These are phyloP conservation scores for Petrocephalus schoutedeni DNA, from an alignment of 2,797 vertebrate genomes.

Conservation along the genomic window DNA sequence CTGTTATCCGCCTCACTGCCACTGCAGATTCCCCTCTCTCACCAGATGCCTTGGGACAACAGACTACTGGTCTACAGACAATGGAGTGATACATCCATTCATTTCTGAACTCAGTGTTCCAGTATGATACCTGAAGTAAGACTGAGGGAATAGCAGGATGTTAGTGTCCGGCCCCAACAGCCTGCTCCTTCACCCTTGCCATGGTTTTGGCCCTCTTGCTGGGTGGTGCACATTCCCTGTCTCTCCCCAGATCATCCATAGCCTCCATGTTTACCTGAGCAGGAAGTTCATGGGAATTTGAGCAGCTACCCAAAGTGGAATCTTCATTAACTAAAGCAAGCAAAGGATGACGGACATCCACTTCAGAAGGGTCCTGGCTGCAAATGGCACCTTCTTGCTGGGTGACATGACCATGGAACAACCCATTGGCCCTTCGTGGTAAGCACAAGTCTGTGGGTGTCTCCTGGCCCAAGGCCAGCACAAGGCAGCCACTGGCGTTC, in stretches of 20 bases:
- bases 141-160: not conserved
- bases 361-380: not conserved
- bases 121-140: not conserved
- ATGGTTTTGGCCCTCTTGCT: not conserved
- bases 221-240: not conserved
- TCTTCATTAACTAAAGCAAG: not conserved
- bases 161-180: not conserved
- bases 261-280: not conserved
- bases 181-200: not conserved
- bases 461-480: conserved; percentile 49
- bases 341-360: not conserved
- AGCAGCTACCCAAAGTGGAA: not conserved
- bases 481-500: conserved; percentile 24
- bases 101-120: not conserved
- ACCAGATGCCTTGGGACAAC: not conserved
- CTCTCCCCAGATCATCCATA: not conserved
- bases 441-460: conserved; percentile 68
- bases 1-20: not conserved
- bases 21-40: not conserved
- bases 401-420: conserved; percentile 52
- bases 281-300: not conserved
- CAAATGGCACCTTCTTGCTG: not conserved
- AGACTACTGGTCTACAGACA: not conserved
- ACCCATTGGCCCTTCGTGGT: conserved; percentile 62
- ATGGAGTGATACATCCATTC: not conserved